Conservation (phyloP, 2,113 vertebrate species). For the Halcyon senegalensis region DNA sequence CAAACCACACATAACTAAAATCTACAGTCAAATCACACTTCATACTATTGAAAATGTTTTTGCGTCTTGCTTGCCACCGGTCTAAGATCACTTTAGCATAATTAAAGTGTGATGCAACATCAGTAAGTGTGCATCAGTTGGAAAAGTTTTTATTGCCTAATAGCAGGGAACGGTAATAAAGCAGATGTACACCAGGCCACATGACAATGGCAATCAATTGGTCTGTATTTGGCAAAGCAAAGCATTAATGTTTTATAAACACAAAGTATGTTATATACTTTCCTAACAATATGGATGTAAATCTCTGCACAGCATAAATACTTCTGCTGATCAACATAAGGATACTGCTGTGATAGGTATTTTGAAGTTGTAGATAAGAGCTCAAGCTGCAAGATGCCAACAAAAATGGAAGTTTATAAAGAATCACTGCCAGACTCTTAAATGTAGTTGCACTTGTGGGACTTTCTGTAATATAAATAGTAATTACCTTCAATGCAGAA, state of each 20-base stretch:
- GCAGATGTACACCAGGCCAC: constrained; percentile 39
- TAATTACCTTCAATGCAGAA: constrained; percentile 34
- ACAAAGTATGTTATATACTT: not conserved
- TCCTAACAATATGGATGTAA: constrained; percentile 21
- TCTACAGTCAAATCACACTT: not conserved
- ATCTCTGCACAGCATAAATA: constrained; percentile 47
- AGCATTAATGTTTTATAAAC: constrained; percentile 49
- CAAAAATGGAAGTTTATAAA: constrained; percentile 45
- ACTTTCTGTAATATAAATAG: constrained; percentile 48
- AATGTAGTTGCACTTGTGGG: constrained; percentile 48
- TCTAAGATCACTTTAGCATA: constrained; percentile 43
- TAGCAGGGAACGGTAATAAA: constrained; percentile 49
- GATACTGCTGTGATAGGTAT: constrained; percentile 52
- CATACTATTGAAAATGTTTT: not conserved
- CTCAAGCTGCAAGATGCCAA: constrained; percentile 45
- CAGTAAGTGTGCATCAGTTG: not conserved
- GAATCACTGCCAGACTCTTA: constrained; percentile 57
- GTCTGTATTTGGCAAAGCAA: constrained; percentile 39
- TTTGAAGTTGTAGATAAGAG: constrained; percentile 53
- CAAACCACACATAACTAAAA: not conserved
- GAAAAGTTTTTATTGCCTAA: constrained; percentile 52
- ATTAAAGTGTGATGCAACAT: constrained; percentile 16
- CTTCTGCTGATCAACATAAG: constrained; percentile 35
- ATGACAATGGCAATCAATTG: constrained; percentile 37
- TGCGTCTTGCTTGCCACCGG: constrained; percentile 20